Evolutionary conservation across 2,888 invertebrate genomes (phyloP).

Genomic region (Hesperia comma): DNA sequence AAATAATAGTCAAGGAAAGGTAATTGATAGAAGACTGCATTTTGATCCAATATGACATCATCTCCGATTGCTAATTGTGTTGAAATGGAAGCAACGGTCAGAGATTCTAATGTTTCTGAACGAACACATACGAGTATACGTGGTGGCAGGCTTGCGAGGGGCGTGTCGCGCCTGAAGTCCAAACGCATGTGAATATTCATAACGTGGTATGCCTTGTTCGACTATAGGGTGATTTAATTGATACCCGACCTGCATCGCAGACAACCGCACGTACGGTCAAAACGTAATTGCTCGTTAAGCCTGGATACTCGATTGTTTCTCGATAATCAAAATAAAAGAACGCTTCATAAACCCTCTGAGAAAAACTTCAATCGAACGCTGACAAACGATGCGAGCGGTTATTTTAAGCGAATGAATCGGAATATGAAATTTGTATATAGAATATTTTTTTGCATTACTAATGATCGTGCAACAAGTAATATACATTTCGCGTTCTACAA

Average conservation of each 20-base stretch:
- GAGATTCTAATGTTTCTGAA: not conserved
- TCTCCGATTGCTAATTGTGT: too few relatives aligned
- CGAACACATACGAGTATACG: not conserved
- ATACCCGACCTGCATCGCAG: conserved; percentile 59
- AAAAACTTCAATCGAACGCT: conserved; percentile 51
- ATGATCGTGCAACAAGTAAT: conserved; percentile 37
- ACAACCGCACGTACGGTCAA: conserved; percentile 66
- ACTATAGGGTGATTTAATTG: conserved; percentile 71
- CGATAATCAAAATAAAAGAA: conserved; percentile 74
- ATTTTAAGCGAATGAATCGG: conserved; percentile 48
- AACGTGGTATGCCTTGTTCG: conserved; percentile 58
- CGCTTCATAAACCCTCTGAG: conserved; percentile 53
- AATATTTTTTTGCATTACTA: conserved; percentile 12
- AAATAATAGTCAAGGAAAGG: too few relatives aligned
- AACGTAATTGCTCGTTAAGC: conserved; percentile 80
- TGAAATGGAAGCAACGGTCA: too few relatives aligned
- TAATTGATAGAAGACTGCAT: too few relatives aligned
- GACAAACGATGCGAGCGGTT: conserved; percentile 44
- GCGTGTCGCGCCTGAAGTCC: conserved; percentile 51
- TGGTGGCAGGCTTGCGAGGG: conserved; percentile 48
- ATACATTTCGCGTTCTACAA: conserved; percentile 41
- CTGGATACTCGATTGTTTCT: conserved; percentile 76
- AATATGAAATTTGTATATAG: not conserved
- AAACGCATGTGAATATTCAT: conserved; percentile 75
- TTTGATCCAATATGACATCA: too few relatives aligned